Evolutionary conservation across 2,888 invertebrate species (phyloP).

Genomic region (Lepidocyrtinus sp.): DNA sequence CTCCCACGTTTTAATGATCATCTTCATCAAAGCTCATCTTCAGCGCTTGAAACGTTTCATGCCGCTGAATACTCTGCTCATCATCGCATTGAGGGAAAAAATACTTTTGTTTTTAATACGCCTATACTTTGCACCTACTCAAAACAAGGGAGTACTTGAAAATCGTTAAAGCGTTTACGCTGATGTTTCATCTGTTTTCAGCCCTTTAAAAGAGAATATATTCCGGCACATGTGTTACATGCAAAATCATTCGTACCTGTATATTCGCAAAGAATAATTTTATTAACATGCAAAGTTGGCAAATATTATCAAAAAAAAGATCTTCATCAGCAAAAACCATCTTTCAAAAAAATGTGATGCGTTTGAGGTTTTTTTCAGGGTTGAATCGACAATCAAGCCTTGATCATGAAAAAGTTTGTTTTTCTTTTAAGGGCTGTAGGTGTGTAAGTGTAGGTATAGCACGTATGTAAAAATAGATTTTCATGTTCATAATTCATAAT

Average conservation of each 20-base stretch:
- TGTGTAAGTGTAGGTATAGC: no score
- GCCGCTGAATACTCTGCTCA: constrained; percentile 13
- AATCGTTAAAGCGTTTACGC: not conserved
- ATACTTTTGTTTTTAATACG: constrained; percentile 10
- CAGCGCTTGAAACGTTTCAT: constrained; percentile 18
- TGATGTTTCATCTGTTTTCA: constrained; percentile 10
- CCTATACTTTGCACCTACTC: constrained; percentile 13
- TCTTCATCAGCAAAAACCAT: not conserved
- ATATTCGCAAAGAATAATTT: constrained; percentile 3
- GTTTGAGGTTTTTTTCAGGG: not conserved
- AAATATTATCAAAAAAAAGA: no score
- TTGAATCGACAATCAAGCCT: not conserved
- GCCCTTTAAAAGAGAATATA: constrained; percentile 1
- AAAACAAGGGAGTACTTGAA: constrained; percentile 7
- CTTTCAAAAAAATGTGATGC: not conserved
- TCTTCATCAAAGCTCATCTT: no score
- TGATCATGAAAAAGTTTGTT: not conserved
- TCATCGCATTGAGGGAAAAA: constrained; percentile 6
- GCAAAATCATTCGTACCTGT: not conserved
- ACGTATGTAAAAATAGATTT: not conserved
- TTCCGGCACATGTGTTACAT: not conserved
- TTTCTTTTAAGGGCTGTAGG: not conserved
- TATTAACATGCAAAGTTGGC: constrained; percentile 5
- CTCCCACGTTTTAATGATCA: not conserved
- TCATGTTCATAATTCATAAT: not conserved